Percentiles rank a stretch among this genome's conserved stretches.
Evolutionary conservation across 2,113 vertebrate genomes (phyloP).

Genomic region (Porphyrio hochstetteri): DNA sequence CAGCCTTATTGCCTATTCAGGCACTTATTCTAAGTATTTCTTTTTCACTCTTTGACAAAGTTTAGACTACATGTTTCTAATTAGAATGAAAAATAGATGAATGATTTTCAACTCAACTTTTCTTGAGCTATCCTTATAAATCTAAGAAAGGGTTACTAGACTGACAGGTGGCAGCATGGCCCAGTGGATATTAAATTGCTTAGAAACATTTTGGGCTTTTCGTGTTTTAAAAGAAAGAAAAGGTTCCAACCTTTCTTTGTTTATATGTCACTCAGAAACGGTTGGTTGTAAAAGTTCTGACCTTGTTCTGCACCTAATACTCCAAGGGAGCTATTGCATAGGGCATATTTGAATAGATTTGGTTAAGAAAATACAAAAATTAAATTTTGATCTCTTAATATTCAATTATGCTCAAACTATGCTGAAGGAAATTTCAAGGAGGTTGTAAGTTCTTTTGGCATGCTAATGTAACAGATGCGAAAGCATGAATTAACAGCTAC

Average conservation of each 20-base stretch:
- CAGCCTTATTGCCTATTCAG: slow-evolving; percentile 7
- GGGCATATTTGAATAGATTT: slow-evolving; percentile 59
- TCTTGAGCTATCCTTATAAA: slow-evolving; percentile 5
- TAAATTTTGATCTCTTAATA: slow-evolving; percentile 66
- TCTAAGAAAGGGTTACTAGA: not conserved
- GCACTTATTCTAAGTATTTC: not conserved
- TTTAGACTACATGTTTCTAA: slow-evolving; percentile 23
- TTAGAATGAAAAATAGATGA: slow-evolving; percentile 15
- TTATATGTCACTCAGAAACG: slow-evolving; percentile 49
- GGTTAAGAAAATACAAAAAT: slow-evolving; percentile 64
- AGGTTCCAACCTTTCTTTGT: slow-evolving; percentile 51
- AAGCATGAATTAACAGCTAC: slow-evolving; percentile 69
- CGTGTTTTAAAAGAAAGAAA: slow-evolving; percentile 27
- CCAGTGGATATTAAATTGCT: slow-evolving; percentile 31
- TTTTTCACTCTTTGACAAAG: not conserved
- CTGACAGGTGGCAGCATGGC: slow-evolving; percentile 47
- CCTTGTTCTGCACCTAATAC: slow-evolving; percentile 47
- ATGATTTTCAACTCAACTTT: slow-evolving; percentile 27
- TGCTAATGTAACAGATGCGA: slow-evolving; percentile 69
- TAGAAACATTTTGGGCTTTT: slow-evolving; percentile 40
- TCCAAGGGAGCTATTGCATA: slow-evolving; percentile 9
- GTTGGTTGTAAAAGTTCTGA: slow-evolving; percentile 47
- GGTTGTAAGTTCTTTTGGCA: slow-evolving; percentile 67
- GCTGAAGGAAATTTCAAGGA: slow-evolving; percentile 71
- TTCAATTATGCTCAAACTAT: slow-evolving; percentile 62